Evolutionary conservation across 2,113 vertebrate species (phyloP), one percentile per base, ranked within the genome.

Genomic region (Apteryx owenii): DNA sequence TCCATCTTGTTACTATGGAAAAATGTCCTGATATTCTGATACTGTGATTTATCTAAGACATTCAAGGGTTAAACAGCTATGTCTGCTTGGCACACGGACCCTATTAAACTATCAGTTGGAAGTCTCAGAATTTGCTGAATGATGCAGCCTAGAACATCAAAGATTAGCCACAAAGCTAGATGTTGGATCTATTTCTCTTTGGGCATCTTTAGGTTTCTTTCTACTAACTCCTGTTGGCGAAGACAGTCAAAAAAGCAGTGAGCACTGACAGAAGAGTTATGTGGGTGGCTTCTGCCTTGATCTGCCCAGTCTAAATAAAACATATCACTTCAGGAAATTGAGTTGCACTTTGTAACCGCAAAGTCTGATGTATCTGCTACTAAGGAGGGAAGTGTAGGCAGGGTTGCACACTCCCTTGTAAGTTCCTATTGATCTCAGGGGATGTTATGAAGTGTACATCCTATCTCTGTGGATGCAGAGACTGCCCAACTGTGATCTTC

Each of bases 301-400:
- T 90, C 71, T 85, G 68, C 18, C 91, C 80, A 10, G 46, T 64
- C 79, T 88, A 91, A 94, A 93, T 85, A 85, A 93, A 96, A 94
- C 48, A 77, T 48, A 73, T 5, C 58, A 53, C 51, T 85, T 33
- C 78, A 97, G 89, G 86, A 89, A 64, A 69, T 3, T 0, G 53
- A 95, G 70, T 70, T 84, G 78, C 70, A 88, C 86, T 87, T 23
- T 2, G 2, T 31, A 77, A 85, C 86, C 84, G 73, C 86, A 66
- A 69, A 79, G 56, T 23, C 81, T 89, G 77, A 82, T 62, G 29
- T 14, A 28, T 89, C 70, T 73, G 60, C 62, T 62, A 21, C 31
- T 4, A n/a, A 73, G 62, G 62, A 93, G 66, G 58, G 53, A 82
- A 85, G 70, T 40, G 66, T 71, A 82, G 86, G 64, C 36, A 68